phyloP scores from a whole-genome alignment of 2,797 vertebrate genomes.

The Champsocephalus gunnari region DNA sequence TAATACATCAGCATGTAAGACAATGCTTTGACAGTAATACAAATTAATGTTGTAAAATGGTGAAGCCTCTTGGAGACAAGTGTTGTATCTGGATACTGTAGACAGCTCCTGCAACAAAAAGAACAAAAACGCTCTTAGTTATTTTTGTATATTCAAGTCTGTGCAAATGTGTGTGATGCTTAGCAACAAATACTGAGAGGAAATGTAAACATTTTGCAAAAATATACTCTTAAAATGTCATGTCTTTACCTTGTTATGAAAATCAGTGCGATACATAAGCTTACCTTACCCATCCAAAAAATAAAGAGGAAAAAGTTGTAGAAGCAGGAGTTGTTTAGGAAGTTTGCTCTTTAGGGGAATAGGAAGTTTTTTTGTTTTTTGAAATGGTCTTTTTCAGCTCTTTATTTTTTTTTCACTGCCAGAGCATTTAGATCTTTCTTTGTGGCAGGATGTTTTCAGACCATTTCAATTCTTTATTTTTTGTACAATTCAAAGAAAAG shows the following conservation, averaged over 20 bases:
- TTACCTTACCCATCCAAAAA: slow-evolving; percentile 56
- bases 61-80: slow-evolving; percentile 1
- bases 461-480: slow-evolving; percentile 99
- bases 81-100: background rate
- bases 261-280: background rate
- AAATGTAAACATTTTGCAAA: background rate
- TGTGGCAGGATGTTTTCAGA: slow-evolving; percentile 87
- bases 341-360: slow-evolving; percentile 92
- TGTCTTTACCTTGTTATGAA: slow-evolving; percentile 59
- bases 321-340: slow-evolving; percentile 58
- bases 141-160: background rate
- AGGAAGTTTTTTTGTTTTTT: slow-evolving; percentile 84
- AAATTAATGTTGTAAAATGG: background rate
- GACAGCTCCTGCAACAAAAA: slow-evolving; percentile 51
- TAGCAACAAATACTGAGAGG: background rate
- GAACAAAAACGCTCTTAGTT: slow-evolving; percentile 12
- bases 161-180: background rate
- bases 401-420: slow-evolving; percentile 69
- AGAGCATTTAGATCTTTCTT: slow-evolving; percentile 49
- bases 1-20: background rate
- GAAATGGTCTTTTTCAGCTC: slow-evolving; percentile 79
- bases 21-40: background rate
- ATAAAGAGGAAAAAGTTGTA: background rate
- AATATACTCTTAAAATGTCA: background rate
- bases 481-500: slow-evolving; percentile 94